Percentiles rank a stretch among this genome's conserved stretches.
Evolutionary conservation across 2,797 vertebrate genomes (phyloP).

Genomic region (Myotis vivesi): DNA sequence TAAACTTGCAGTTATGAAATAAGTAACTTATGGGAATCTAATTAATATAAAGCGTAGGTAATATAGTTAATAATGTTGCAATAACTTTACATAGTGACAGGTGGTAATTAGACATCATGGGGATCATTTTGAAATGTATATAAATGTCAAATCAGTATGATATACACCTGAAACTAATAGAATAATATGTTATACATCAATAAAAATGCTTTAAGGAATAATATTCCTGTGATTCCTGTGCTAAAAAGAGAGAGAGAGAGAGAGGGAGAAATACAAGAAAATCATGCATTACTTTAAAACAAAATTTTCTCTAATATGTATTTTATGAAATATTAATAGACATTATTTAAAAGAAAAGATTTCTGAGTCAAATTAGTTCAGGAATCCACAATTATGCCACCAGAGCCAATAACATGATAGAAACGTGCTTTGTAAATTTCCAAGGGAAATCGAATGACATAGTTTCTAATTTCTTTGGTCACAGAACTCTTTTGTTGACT

Average conservation of each 20-base stretch:
- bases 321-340: neutral
- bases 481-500: neutral
- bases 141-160: neutral
- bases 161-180: neutral
- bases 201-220: neutral
- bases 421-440: constrained; percentile 1
- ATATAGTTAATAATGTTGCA: neutral
- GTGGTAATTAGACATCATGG: neutral
- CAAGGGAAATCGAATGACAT: neutral
- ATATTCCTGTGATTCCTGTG: neutral
- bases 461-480: neutral
- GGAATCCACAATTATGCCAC: neutral
- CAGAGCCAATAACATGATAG: neutral
- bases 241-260: too few relatives aligned
- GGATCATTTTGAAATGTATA: neutral
- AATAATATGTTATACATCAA: neutral
- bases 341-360: neutral
- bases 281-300: neutral
- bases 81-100: neutral
- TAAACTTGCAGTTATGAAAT: neutral
- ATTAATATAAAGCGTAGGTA: neutral
- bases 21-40: neutral
- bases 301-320: neutral
- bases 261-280: neutral
- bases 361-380: neutral